A percentile compares a stretch with the other conserved stretches of the same genome.
Conservation (phyloP, 2,113 vertebrate genomes). For the Tonatia bakeri region DNA sequence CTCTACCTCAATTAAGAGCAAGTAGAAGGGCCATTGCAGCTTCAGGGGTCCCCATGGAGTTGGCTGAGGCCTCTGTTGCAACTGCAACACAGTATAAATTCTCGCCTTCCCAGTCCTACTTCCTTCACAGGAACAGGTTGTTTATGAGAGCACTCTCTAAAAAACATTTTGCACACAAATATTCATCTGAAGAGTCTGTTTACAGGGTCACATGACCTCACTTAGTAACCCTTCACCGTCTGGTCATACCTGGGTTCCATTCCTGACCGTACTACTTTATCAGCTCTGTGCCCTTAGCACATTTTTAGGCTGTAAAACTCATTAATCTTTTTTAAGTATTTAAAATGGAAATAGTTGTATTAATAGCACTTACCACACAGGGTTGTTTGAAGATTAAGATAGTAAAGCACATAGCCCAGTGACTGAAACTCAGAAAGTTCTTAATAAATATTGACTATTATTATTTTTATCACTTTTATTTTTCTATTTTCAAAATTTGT, state of each 20-base stretch:
- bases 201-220: not conserved
- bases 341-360: not conserved
- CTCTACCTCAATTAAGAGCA: not conserved
- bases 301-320: not conserved
- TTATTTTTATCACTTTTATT: not conserved
- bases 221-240: not conserved
- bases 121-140: not conserved
- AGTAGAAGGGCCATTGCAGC: not conserved
- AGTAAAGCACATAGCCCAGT: not conserved
- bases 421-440: not conserved
- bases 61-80: not conserved
- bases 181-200: not conserved
- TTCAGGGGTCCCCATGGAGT: not conserved
- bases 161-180: not conserved
- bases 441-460: not conserved
- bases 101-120: not conserved
- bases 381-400: not conserved
- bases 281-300: not conserved
- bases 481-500: not conserved
- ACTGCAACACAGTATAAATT: not conserved
- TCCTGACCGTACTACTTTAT: not conserved
- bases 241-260: not conserved
- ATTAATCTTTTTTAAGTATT: not conserved
- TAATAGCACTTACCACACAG: not conserved
- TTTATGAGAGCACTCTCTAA: not conserved